phyloP scores from a whole-genome alignment of 2,797 vertebrate genomes.

The Merluccius polli region DNA sequence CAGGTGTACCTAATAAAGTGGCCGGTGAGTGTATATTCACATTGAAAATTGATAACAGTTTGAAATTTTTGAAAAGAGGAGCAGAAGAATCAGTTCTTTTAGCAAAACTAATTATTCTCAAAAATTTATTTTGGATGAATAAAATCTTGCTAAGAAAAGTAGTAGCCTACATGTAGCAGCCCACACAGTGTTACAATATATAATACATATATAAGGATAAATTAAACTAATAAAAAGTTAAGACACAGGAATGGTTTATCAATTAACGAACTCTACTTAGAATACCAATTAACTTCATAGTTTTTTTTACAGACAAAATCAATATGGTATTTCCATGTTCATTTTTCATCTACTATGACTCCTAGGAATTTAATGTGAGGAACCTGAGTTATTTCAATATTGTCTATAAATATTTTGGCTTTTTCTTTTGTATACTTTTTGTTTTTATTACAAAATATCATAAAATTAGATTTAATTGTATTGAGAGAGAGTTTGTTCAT shows the following conservation, averaged over 20 bases:
- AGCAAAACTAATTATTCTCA: not conserved
- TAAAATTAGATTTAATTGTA: not conserved
- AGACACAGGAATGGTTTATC: not conserved
- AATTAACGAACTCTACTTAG: not conserved
- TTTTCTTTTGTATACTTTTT: no score
- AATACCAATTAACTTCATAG: not conserved
- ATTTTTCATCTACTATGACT: not conserved
- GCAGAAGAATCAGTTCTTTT: not conserved
- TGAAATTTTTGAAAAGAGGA: not conserved
- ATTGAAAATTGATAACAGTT: conserved; percentile 7
- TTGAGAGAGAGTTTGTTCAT: not conserved
- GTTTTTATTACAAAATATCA: not conserved
- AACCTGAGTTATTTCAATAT: no score
- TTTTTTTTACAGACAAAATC: conserved; percentile 5
- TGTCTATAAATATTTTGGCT: no score
- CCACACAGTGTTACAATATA: not conserved
- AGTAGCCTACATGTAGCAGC: not conserved
- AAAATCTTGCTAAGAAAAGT: not conserved
- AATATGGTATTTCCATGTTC: conserved; percentile 1
- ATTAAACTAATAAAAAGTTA: not conserved
- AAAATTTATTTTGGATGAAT: conserved; percentile 1
- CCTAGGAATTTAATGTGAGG: no score
- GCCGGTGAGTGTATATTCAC: no score
- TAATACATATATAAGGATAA: not conserved
- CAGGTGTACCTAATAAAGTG: no score